Conservation (phyloP, 2,113 vertebrate species). For the Siphamia tubifer region DNA sequence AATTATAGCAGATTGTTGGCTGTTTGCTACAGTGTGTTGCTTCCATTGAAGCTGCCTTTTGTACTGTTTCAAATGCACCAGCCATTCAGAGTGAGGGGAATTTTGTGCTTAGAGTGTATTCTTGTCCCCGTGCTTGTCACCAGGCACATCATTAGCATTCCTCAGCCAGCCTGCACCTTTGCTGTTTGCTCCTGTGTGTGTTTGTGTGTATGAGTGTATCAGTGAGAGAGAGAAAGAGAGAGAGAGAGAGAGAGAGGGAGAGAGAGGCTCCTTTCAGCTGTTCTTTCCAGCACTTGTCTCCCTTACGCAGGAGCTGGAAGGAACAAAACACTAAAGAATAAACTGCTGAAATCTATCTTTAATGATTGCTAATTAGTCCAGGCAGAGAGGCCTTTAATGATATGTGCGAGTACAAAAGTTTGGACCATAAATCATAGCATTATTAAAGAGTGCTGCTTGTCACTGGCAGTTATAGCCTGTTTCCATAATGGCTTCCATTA, state of each 20-base stretch:
- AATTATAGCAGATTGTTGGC: constrained; percentile 77
- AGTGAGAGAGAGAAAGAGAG: no score
- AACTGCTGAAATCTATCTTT: constrained; percentile 84
- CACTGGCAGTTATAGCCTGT: constrained; percentile 86
- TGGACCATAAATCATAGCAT: constrained; percentile 94
- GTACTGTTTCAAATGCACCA: constrained; percentile 77
- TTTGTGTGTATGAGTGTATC: no score
- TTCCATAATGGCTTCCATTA: constrained; percentile 94
- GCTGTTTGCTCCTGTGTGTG: constrained; percentile 52
- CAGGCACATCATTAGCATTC: constrained; percentile 79
- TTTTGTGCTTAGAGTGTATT: constrained; percentile 80
- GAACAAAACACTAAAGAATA: constrained; percentile 75
- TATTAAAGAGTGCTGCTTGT: constrained; percentile 97
- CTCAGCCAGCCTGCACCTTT: constrained; percentile 71
- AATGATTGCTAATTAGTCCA: constrained; percentile 89
- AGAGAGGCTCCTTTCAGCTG: constrained; percentile 58
- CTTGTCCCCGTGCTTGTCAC: constrained; percentile 79
- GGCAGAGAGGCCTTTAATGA: constrained; percentile 90
- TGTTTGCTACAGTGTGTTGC: constrained; percentile 71
- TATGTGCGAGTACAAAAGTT: constrained; percentile 87
- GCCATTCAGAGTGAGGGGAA: constrained; percentile 69
- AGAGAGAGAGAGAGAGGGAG: constrained; percentile 14
- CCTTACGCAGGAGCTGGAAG: constrained; percentile 39
- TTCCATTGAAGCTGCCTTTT: constrained; percentile 70
- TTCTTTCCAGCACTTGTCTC: constrained; percentile 48